These are phyloP conservation scores for Drosophila pectinifera DNA, from an alignment of 1,140 invertebrate genomes.

Conservation along the genomic window DNA sequence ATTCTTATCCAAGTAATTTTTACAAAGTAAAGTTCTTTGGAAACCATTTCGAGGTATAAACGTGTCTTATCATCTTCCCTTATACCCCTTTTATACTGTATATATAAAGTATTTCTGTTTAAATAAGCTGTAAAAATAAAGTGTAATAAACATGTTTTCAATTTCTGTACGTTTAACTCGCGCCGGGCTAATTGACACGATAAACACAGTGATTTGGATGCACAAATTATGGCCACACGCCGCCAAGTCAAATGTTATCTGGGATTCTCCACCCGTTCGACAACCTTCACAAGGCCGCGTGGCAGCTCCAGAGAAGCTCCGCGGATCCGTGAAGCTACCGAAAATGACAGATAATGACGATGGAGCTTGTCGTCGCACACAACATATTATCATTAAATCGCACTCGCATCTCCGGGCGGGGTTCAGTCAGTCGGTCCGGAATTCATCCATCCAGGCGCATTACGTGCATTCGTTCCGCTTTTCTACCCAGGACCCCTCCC, in stretches of 20 bases:
- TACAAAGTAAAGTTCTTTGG: too few relatives aligned
- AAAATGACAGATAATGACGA: constrained; percentile 52
- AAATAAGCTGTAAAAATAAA: constrained; percentile 13
- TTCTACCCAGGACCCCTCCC: not conserved
- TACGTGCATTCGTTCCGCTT: constrained; percentile 60
- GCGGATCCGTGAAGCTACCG: constrained; percentile 25
- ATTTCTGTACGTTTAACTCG: constrained; percentile 7
- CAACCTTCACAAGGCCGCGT: constrained; percentile 13
- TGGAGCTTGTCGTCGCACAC: constrained; percentile 41
- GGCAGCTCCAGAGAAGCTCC: not conserved
- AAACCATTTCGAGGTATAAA: too few relatives aligned
- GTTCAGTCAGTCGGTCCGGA: constrained; percentile 38
- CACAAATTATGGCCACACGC: constrained; percentile 13
- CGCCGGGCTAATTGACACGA: constrained; percentile 9
- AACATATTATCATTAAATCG: constrained; percentile 65
- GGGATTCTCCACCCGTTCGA: not conserved
- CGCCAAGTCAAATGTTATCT: not conserved
- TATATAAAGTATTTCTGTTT: not conserved
- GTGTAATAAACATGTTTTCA: constrained; percentile 39
- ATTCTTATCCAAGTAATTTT: too few relatives aligned
- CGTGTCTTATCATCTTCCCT: not conserved
- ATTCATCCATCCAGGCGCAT: constrained; percentile 54
- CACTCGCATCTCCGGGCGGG: constrained; percentile 24
- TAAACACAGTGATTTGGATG: constrained; percentile 7
- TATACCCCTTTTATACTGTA: not conserved